Percentiles rank a stretch among this genome's conserved stretches.
phyloP scores from a whole-genome alignment of 2,888 invertebrate species.

The Thera obeliscata region DNA sequence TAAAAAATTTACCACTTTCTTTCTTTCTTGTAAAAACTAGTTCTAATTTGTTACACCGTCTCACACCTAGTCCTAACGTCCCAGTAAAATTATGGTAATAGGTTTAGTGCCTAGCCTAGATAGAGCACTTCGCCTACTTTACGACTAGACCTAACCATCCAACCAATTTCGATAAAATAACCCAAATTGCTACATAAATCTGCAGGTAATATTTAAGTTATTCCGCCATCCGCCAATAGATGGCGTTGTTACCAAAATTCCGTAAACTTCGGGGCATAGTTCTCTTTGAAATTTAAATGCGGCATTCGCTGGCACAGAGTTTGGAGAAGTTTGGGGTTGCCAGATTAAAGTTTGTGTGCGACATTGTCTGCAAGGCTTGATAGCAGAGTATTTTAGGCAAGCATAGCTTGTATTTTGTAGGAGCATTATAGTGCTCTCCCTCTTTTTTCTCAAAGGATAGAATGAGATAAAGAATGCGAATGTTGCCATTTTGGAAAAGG shows the following conservation, averaged over 20 bases:
- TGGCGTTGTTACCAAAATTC: constrained; percentile 46
- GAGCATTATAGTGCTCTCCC: background rate
- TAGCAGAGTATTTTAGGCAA: constrained; percentile 26
- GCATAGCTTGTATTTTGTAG: background rate
- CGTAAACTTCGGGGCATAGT: constrained; percentile 38
- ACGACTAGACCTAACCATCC: constrained; percentile 6
- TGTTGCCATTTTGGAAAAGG: too few relatives aligned
- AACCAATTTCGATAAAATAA: constrained; percentile 37
- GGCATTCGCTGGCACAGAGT: constrained; percentile 41
- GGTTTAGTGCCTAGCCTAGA: background rate
- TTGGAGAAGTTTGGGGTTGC: constrained; percentile 36
- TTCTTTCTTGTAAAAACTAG: too few relatives aligned
- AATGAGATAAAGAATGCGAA: too few relatives aligned
- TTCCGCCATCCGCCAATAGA: constrained; percentile 45
- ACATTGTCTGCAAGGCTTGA: constrained; percentile 38
- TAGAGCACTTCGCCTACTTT: background rate
- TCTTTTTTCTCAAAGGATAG: background rate
- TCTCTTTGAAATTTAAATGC: constrained; percentile 47
- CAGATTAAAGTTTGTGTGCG: constrained; percentile 46
- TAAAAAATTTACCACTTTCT: too few relatives aligned
- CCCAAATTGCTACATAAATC: constrained; percentile 38
- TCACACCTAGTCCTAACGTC: too few relatives aligned
- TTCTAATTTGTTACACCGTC: too few relatives aligned
- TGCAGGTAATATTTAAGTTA: constrained; percentile 37
- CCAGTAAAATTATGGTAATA: background rate